These are phyloP conservation scores for Pseudochirops cupreus DNA, from an alignment of 2,797 vertebrate species.

Conservation along the genomic window DNA sequence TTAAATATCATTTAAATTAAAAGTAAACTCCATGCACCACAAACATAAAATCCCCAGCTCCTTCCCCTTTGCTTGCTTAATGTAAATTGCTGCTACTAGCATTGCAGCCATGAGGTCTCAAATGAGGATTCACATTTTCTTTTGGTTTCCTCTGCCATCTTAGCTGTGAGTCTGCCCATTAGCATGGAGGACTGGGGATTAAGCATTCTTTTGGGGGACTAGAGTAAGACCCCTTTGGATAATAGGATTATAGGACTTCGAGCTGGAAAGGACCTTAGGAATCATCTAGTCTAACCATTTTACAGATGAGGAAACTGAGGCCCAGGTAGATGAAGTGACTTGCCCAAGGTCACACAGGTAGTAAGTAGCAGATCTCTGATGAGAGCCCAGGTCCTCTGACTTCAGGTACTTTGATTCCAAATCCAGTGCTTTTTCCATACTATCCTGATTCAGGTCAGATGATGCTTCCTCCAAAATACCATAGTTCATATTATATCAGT, in stretches of 20 bases:
- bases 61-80: constrained; percentile 44
- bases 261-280: background rate
- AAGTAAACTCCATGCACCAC: constrained; percentile 63
- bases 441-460: background rate
- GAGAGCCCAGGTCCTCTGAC: background rate
- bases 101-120: background rate
- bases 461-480: background rate
- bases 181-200: background rate
- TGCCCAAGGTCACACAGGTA: background rate
- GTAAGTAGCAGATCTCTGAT: background rate
- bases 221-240: background rate
- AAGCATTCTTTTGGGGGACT: background rate
- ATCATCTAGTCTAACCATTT: background rate
- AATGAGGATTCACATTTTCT: constrained; percentile 54
- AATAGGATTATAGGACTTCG: background rate
- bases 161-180: background rate
- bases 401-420: background rate
- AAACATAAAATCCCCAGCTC: constrained; percentile 69
- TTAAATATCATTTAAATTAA: constrained; percentile 60
- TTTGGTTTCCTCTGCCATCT: background rate
- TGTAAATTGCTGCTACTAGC: constrained; percentile 27
- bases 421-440: background rate
- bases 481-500: background rate
- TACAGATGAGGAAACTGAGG: constrained; percentile 3
- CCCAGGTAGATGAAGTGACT: background rate